phyloP scores from a whole-genome alignment of 2,113 vertebrate genomes.

The Tetrao urogallus region DNA sequence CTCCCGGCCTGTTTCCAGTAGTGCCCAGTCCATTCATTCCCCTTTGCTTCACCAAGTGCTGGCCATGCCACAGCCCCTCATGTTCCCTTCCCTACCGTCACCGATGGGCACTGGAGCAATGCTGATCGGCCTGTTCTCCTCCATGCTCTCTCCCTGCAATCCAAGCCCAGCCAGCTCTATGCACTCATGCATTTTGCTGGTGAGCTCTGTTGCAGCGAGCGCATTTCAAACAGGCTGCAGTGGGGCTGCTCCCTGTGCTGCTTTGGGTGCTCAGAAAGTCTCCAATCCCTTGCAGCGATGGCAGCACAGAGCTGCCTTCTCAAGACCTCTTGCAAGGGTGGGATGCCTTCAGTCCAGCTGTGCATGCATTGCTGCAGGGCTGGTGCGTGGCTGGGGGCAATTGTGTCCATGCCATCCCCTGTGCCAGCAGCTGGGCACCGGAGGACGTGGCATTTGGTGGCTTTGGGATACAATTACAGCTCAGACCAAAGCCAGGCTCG shows the following conservation, averaged over 20 bases:
- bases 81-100: not conserved
- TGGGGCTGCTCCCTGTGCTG: not conserved
- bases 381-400: not conserved
- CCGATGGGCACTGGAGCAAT: too few relatives aligned
- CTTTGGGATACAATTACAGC: not conserved
- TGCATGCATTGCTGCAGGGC: not conserved
- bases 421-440: not conserved
- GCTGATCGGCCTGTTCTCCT: not conserved
- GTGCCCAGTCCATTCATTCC: not conserved
- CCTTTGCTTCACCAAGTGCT: not conserved
- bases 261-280: not conserved
- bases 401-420: not conserved
- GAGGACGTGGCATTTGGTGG: accelerated
- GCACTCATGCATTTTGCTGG: not conserved
- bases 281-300: not conserved
- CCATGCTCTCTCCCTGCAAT: not conserved
- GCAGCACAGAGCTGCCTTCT: not conserved
- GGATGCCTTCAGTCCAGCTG: not conserved
- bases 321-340: not conserved
- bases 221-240: accelerated
- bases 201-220: not conserved
- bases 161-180: not conserved
- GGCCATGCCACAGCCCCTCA: accelerated
- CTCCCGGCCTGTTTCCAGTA: not conserved
- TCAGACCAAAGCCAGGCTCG: not conserved